Percentiles rank a stretch among this genome's conserved stretches.
These are phyloP conservation scores for Xestia rhomboidea DNA, from an alignment of 2,888 invertebrate genomes.

Conservation along the genomic window DNA sequence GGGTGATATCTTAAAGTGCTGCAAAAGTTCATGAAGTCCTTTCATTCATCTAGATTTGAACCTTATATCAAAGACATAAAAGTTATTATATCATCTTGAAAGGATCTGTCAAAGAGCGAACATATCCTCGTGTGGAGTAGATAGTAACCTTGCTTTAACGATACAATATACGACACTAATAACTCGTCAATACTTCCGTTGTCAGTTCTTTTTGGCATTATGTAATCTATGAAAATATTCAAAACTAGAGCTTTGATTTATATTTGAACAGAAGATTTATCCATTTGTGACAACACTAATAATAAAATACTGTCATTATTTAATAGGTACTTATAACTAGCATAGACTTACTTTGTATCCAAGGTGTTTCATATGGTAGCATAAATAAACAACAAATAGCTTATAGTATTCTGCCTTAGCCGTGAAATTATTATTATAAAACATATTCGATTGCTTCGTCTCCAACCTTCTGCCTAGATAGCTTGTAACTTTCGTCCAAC, in stretches of 20 bases:
- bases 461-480: background rate
- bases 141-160: slow-evolving; percentile 6
- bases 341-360: slow-evolving; percentile 63
- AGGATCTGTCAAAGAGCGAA: background rate
- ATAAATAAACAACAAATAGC: slow-evolving; percentile 40
- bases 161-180: slow-evolving; percentile 10
- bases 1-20: background rate
- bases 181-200: slow-evolving; percentile 27
- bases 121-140: slow-evolving; percentile 3
- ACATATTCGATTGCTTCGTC: background rate
- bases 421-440: slow-evolving; percentile 14
- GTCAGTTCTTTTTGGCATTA: slow-evolving; percentile 78
- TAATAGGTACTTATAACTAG: slow-evolving; percentile 60
- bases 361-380: slow-evolving; percentile 36
- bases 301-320: slow-evolving; percentile 68
- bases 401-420: slow-evolving; percentile 11
- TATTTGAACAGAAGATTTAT: slow-evolving; percentile 65
- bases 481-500: background rate
- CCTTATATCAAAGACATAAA: background rate
- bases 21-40: background rate
- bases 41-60: background rate
- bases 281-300: slow-evolving; percentile 67
- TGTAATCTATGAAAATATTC: slow-evolving; percentile 64
- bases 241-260: slow-evolving; percentile 66
- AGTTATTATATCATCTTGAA: background rate